These are phyloP conservation scores for Eonycteris spelaea DNA, from an alignment of 2,113 vertebrate species.

Conservation along the genomic window DNA sequence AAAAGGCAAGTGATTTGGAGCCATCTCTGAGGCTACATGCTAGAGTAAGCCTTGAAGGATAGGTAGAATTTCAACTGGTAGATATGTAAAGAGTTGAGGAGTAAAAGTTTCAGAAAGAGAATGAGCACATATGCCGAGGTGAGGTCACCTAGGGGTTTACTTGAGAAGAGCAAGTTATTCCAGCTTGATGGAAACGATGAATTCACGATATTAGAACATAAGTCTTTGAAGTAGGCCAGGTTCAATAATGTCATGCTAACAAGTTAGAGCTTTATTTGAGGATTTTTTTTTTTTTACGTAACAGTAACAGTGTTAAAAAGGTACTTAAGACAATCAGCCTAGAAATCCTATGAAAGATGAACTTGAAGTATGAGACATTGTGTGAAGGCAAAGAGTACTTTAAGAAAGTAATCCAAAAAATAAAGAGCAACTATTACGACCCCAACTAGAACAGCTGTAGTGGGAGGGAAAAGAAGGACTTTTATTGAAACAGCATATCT, in stretches of 20 bases:
- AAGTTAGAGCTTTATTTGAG: neutral
- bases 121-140: neutral
- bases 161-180: neutral
- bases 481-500: neutral
- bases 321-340: neutral
- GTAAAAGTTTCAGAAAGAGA: neutral
- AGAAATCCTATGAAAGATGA: neutral
- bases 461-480: neutral
- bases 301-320: neutral
- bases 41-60: neutral
- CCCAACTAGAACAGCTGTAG: neutral
- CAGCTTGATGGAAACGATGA: neutral
- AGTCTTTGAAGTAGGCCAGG: neutral
- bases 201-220: neutral
- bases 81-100: neutral
- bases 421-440: neutral
- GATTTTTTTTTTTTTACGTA: neutral
- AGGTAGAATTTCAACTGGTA: neutral
- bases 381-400: neutral
- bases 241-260: neutral
- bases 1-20: neutral
- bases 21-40: neutral
- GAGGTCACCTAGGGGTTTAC: neutral
- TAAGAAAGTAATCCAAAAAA: neutral
- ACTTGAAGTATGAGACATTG: neutral